phyloP scores from a whole-genome alignment of 2,797 vertebrate species.

The Vipera latastei region DNA sequence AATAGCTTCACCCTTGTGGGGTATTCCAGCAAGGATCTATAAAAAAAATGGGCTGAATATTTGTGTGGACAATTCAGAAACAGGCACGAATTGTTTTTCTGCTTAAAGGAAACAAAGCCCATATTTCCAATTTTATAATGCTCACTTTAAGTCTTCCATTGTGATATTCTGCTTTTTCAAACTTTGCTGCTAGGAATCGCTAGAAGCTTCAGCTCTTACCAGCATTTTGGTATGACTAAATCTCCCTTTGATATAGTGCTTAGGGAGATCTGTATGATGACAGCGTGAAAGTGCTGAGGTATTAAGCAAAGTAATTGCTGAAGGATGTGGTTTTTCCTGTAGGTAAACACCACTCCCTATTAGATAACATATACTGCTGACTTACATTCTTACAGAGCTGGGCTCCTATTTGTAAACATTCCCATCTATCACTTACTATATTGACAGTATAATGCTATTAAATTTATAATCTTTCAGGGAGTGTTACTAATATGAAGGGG shows the following conservation, averaged over 20 bases:
- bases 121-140: neutral
- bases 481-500: conserved; percentile 24
- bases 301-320: conserved; percentile 53
- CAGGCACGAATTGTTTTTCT: neutral
- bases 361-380: conserved; percentile 50
- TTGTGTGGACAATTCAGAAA: neutral
- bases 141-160: neutral
- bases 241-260: conserved; percentile 7
- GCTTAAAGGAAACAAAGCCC: neutral
- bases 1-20: neutral
- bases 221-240: neutral
- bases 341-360: conserved; percentile 58
- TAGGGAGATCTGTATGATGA: conserved; percentile 34
- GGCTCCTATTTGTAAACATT: conserved; percentile 50
- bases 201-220: neutral
- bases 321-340: conserved; percentile 63
- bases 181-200: neutral
- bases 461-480: conserved; percentile 1
- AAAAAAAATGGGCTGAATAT: neutral
- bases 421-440: neutral
- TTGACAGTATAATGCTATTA: conserved; percentile 23
- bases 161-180: accelerated
- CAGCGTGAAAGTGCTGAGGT: conserved; percentile 26
- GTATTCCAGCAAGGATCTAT: neutral
- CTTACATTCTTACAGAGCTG: conserved; percentile 52